A percentile compares a stretch with the other conserved stretches of the same genome.
Evolutionary conservation across 2,113 vertebrate genomes (phyloP).

Genomic region (Scomber colias): DNA sequence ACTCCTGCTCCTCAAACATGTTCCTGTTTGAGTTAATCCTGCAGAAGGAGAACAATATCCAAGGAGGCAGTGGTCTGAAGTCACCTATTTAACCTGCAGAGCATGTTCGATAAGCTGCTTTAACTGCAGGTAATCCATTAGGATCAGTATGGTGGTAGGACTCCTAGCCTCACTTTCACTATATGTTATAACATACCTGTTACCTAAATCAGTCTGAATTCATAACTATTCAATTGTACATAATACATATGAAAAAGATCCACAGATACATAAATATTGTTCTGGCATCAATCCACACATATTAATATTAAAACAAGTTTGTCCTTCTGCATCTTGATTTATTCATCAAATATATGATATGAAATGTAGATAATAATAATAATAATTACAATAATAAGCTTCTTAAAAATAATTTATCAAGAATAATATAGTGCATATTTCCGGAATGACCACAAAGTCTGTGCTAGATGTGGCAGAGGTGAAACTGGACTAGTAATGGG

Average conservation of each 20-base stretch:
- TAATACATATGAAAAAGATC: not conserved
- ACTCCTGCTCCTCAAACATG: not conserved
- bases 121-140: constrained; percentile 60
- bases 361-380: too few species aligned
- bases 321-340: too few species aligned
- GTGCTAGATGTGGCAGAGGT: not conserved
- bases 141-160: constrained; percentile 34
- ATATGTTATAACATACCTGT: not conserved
- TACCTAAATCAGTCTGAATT: not conserved
- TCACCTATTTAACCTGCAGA: constrained; percentile 54
- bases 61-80: constrained; percentile 29
- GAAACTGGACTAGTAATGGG: constrained; percentile 5
- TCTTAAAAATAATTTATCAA: too few species aligned
- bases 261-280: not conserved
- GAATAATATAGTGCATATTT: not conserved
- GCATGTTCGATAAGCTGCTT: constrained; percentile 69
- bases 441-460: not conserved
- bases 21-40: constrained; percentile 14
- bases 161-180: constrained; percentile 47
- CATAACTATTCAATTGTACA: not conserved
- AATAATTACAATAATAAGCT: too few species aligned
- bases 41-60: constrained; percentile 7
- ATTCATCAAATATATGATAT: too few species aligned
- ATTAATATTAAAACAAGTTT: too few species aligned
- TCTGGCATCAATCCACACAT: too few species aligned